phyloP scores from a whole-genome alignment of 2,888 invertebrate genomes.

The Mythimna pallens region DNA sequence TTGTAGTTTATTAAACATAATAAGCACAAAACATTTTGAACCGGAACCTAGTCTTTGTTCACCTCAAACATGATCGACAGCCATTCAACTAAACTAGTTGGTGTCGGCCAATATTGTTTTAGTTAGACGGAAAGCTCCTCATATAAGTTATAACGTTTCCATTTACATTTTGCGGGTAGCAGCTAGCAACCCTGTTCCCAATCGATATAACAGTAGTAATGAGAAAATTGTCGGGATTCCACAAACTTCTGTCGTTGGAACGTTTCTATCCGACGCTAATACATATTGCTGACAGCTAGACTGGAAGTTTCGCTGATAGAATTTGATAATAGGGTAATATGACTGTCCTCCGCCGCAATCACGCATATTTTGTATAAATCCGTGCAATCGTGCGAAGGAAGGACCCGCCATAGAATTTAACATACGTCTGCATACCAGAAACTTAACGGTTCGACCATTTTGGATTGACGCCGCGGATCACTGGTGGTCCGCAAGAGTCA shows the following conservation, averaged over 20 bases:
- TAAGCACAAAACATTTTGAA: neutral
- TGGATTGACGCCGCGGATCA: neutral
- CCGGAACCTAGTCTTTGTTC: neutral
- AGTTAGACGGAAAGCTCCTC: neutral
- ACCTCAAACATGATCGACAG: neutral
- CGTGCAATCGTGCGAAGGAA: neutral
- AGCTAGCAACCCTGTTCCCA: constrained; percentile 12
- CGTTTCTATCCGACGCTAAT: constrained; percentile 43
- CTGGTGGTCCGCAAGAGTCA: too few relatives aligned
- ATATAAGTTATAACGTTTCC: neutral
- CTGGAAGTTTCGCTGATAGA: constrained; percentile 25
- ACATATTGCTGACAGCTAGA: constrained; percentile 40
- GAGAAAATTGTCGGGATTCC: constrained; percentile 56
- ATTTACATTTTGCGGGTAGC: constrained; percentile 3
- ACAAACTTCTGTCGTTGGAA: constrained; percentile 28
- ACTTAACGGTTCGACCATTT: neutral
- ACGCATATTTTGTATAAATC: constrained; percentile 11
- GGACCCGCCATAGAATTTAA: neutral
- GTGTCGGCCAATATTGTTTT: neutral
- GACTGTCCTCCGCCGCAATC: constrained; percentile 7
- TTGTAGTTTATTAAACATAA: neutral
- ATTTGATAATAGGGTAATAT: constrained; percentile 43
- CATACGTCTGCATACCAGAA: neutral
- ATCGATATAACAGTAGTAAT: constrained; percentile 52
- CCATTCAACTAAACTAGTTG: neutral